Base-by-base conservation (phyloP, 2,113 vertebrate species). In the Prunella fulvescens region DNA sequence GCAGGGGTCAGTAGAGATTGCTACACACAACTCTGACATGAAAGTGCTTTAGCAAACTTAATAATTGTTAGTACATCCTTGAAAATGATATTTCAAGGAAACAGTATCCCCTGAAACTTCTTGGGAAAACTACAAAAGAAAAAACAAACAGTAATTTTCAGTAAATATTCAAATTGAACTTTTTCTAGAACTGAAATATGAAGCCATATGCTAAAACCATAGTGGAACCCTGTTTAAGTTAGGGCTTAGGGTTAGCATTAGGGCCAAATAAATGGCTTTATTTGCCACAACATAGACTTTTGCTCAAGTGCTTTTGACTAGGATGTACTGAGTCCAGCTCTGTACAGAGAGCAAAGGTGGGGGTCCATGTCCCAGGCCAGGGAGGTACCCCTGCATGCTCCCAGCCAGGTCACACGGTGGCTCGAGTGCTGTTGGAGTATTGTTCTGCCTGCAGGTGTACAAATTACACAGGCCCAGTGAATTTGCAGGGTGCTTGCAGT, bases 381-480 rank as follows among this genome's bases (percentile, higher is more conserved):
- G 10, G 25, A 16, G 31, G 24, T 19, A 3, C 1, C 12, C 37
- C 45, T 28, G 40, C 26, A 1, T 11, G 19, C 35, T 70, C 1
- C 3, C 78, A 69, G 58, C 13, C 18, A 14, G 42, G 37, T 70
- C 0, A 0, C 14, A 19, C 31, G 4, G 35, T 2, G 1, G 14
- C 61, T 64, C 3, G 0, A 29, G 20, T 44, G 15, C 42, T 37
- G 13, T 24, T 37, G 20, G 25, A 50, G 19, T 3, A 5, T 14
- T 47, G 61, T 19, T 80, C 15, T 18, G 33, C 28, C 42, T 58
- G 61, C 26, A 47, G 14, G 10, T 33, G 9, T 19, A 12, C 61
- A 47, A 47, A 28, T 16, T 5, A 3, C 3, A 4, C 29, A 45
- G 28, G 29, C 48, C 12, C 29, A 19, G 40, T 42, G 69, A 28